Evolutionary conservation across 2,888 invertebrate species (phyloP).

Genomic region (Graphium colonna): DNA sequence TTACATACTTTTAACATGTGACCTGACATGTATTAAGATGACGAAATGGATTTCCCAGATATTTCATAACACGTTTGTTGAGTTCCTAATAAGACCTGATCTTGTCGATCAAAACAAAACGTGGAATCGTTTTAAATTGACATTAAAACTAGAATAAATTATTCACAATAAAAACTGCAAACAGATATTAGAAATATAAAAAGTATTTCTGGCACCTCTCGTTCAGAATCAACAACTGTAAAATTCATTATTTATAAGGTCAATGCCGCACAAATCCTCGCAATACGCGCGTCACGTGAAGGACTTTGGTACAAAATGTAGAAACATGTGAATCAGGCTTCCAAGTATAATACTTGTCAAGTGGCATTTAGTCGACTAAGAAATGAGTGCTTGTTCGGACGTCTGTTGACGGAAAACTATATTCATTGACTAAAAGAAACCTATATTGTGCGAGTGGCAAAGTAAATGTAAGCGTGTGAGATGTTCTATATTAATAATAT

Average conservation of each 20-base stretch:
- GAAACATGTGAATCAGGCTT: slow-evolving; percentile 12
- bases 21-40: too few species aligned
- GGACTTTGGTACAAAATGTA: neutral
- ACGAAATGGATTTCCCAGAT: neutral
- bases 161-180: too few species aligned
- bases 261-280: neutral
- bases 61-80: neutral
- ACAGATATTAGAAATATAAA: too few species aligned
- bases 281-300: neutral
- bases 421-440: too few species aligned
- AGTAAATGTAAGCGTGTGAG: too few species aligned
- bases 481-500: neutral
- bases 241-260: neutral
- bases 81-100: neutral
- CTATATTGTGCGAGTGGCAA: too few species aligned
- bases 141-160: too few species aligned
- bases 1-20: too few species aligned
- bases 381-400: neutral
- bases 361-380: slow-evolving; percentile 7
- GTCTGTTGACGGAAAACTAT: neutral
- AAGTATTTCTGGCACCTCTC: too few species aligned
- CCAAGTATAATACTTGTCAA: neutral
- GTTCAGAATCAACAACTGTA: neutral
- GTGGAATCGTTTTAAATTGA: neutral
- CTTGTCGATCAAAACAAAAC: neutral